Conservation (phyloP, 2,113 vertebrate genomes). For the Eleginops maclovinus region DNA sequence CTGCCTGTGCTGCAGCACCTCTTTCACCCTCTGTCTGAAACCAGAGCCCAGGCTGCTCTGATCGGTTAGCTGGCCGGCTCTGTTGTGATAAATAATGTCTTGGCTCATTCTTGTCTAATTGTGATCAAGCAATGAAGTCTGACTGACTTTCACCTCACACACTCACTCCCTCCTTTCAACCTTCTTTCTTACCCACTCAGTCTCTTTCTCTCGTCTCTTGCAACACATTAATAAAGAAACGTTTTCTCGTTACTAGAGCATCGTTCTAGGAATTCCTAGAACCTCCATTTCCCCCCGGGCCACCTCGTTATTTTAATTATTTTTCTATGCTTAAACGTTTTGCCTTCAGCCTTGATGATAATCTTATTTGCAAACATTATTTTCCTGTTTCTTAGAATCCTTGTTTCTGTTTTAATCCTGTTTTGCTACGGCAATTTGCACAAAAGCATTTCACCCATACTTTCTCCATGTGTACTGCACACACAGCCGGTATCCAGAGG, state of each 20-base stretch:
- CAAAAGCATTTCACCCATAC: neutral
- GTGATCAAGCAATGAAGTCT: neutral
- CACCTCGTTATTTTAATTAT: neutral
- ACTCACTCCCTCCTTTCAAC: neutral
- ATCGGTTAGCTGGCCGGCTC: no score
- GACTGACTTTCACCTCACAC: neutral
- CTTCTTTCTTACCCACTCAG: constrained; percentile 13
- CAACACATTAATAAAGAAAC: neutral
- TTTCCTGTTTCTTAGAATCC: neutral
- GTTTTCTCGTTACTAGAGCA: neutral
- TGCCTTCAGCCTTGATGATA: neutral
- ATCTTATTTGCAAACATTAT: neutral
- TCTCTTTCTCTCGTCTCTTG: neutral
- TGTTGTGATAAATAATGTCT: neutral
- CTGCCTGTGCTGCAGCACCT: no score
- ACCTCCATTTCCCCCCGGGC: neutral
- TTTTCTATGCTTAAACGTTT: constrained; percentile 1
- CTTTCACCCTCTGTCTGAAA: no score
- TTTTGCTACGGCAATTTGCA: neutral
- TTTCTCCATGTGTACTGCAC: constrained; percentile 3
- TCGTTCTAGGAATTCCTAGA: constrained; percentile 45
- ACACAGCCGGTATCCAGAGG: neutral
- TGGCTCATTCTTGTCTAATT: neutral
- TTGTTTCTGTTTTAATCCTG: neutral
- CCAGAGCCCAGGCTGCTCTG: no score